A percentile compares a stretch with the other conserved stretches of the same genome.
Conservation (phyloP, 1,140 invertebrate genomes). For the Drosophila pruinosa region DNA sequence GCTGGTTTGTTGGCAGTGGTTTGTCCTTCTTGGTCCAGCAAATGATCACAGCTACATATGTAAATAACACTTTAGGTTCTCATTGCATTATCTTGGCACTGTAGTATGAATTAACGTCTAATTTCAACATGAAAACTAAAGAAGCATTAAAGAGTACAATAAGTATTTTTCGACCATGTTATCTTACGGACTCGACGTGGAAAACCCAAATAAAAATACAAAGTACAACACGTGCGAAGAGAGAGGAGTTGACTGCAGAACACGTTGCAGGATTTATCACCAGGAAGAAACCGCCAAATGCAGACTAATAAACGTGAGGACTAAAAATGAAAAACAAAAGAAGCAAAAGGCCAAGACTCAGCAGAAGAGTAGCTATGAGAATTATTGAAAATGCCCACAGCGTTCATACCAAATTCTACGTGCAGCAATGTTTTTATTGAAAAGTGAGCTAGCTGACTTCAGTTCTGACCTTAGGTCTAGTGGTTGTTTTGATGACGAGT, state of each 20-base stretch:
- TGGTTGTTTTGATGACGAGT: constrained; percentile 45
- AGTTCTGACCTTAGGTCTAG: not conserved
- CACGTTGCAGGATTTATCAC: constrained; percentile 74
- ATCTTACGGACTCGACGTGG: not conserved
- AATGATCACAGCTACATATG: constrained; percentile 11
- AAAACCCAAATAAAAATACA: constrained; percentile 11
- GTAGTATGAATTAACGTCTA: not conserved
- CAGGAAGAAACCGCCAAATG: constrained; percentile 60
- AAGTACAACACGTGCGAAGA: constrained; percentile 4
- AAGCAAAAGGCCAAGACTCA: constrained; percentile 9
- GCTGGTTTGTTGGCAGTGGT: constrained; percentile 10
- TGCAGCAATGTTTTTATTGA: constrained; percentile 49
- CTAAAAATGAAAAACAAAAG: constrained; percentile 39
- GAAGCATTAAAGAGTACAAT: not conserved
- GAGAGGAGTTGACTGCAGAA: constrained; percentile 66
- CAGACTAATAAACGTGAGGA: constrained; percentile 67
- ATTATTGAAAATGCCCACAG: constrained; percentile 53
- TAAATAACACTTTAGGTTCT: constrained; percentile 20
- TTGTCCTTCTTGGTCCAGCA: constrained; percentile 4
- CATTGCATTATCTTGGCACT: not conserved
- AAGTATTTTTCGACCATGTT: constrained; percentile 6
- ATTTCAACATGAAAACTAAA: not conserved
- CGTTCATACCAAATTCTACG: constrained; percentile 40
- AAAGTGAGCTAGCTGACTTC: no score
- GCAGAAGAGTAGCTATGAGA: constrained; percentile 43